phyloP scores from a whole-genome alignment of 2,113 vertebrate species.

The Corvus hawaiiensis region DNA sequence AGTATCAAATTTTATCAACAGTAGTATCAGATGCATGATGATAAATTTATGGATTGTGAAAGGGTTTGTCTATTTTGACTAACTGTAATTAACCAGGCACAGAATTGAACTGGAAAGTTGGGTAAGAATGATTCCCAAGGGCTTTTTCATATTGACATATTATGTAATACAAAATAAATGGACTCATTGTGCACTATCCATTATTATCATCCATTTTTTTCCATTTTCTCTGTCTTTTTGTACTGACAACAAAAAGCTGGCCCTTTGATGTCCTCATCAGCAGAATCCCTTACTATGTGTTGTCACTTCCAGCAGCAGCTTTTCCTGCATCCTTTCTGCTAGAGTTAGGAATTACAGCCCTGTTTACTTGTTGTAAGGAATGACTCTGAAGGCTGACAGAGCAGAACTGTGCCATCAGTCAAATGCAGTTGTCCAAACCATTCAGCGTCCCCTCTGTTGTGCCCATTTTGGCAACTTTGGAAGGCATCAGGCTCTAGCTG shows the following conservation, averaged over 20 bases:
- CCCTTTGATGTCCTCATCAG: not conserved
- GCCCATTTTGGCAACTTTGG: not conserved
- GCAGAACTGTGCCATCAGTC: not conserved
- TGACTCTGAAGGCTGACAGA: not conserved
- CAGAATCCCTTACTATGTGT: not conserved
- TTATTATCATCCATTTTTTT: not conserved
- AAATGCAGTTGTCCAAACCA: not conserved
- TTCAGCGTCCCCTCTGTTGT: not conserved
- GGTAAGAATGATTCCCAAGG: not conserved
- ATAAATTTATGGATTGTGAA: not conserved
- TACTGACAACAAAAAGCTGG: not conserved
- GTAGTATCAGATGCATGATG: not conserved
- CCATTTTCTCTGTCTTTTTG: not conserved
- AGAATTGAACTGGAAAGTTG: not conserved
- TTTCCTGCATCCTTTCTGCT: not conserved
- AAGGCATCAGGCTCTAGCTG: not conserved
- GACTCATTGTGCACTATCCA: not conserved
- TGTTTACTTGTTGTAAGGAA: not conserved
- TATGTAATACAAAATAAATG: not conserved
- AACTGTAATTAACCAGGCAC: not conserved
- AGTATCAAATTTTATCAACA: not conserved
- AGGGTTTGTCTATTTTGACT: not conserved
- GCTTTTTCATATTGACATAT: not conserved
- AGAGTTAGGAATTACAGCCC: not conserved
- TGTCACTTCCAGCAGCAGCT: not conserved